Evolutionary conservation across 2,797 vertebrate species (phyloP).

Genomic region (Sus cebifrons): DNA sequence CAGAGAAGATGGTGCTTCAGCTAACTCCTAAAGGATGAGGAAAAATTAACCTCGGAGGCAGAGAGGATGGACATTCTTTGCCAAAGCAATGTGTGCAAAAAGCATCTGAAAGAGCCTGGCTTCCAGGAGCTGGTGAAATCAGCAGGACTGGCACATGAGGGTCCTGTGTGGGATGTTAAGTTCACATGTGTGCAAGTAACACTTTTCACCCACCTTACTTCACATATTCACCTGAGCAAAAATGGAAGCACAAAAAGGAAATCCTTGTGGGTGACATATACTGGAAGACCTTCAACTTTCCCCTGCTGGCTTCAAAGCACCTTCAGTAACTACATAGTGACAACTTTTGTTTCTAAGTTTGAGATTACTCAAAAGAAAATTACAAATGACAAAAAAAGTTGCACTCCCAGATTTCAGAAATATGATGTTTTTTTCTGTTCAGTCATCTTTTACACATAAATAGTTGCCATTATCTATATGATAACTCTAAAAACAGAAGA

Average conservation of each 20-base stretch:
- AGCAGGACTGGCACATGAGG: background rate
- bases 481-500: slow-evolving; percentile 38
- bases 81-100: background rate
- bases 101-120: background rate
- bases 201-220: background rate
- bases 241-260: background rate
- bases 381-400: background rate
- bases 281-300: background rate
- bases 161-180: background rate
- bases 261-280: background rate
- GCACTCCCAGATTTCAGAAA: background rate
- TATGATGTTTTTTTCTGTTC: slow-evolving; percentile 21
- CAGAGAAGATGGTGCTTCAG: background rate
- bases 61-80: background rate
- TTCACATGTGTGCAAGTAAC: background rate
- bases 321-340: slow-evolving; percentile 23
- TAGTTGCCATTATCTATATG: background rate
- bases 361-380: slow-evolving; percentile 38
- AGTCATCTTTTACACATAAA: background rate
- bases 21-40: background rate
- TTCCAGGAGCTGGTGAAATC: background rate
- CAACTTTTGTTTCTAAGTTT: slow-evolving; percentile 42
- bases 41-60: background rate
- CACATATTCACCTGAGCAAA: background rate
- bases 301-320: background rate